Conservation (phyloP, 2,797 vertebrate genomes). For the Hylomyscus alleni region DNA sequence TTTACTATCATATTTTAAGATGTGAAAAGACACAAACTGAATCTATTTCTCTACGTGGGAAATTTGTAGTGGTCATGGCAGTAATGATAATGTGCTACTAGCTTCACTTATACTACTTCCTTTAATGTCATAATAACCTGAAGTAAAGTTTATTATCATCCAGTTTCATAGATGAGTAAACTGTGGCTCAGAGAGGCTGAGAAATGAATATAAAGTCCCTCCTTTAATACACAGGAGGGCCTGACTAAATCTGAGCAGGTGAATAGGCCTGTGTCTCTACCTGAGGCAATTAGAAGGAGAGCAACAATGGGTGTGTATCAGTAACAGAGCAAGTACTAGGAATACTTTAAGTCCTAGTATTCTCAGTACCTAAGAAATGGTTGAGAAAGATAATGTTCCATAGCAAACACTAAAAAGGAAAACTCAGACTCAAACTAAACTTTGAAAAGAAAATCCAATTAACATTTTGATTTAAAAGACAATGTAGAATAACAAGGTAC, state of each 20-base stretch:
- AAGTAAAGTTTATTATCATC: conserved; percentile 61
- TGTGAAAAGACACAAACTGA: background rate
- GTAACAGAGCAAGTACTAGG: background rate
- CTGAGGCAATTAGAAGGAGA: background rate
- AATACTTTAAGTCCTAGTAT: background rate
- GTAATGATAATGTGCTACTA: background rate
- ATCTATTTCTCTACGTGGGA: background rate
- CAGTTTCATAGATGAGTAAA: conserved; percentile 58
- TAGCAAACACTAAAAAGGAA: background rate
- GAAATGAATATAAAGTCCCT: conserved; percentile 2
- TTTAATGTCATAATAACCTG: conserved; percentile 20
- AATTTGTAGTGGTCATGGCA: background rate
- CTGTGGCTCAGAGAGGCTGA: background rate
- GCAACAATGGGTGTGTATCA: background rate
- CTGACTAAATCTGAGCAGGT: background rate
- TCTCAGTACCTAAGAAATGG: background rate
- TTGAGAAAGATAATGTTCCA: background rate
- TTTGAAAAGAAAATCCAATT: background rate
- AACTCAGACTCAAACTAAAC: conserved; percentile 35
- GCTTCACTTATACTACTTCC: background rate
- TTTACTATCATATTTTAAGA: background rate
- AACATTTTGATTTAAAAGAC: background rate
- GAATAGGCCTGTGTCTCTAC: background rate
- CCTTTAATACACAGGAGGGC: background rate
- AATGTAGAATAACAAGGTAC: background rate